Conservation (phyloP, 2,888 invertebrate genomes). For the Bursaphelenchus okinawaensis region DNA sequence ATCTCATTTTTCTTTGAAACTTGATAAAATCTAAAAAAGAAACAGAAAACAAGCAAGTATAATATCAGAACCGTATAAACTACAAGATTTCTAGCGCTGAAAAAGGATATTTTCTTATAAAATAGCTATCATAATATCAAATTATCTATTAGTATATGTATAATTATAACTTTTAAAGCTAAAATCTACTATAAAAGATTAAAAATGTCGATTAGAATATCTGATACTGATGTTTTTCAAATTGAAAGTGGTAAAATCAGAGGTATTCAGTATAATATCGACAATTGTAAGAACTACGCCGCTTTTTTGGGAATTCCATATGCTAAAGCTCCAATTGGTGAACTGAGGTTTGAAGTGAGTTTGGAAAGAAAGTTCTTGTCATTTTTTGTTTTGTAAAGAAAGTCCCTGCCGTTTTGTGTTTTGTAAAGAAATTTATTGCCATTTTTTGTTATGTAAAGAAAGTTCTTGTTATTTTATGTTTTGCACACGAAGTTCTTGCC, state of each 20-base stretch:
- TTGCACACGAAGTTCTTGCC: no score
- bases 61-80: background rate
- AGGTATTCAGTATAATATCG: slow-evolving; percentile 7
- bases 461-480: no score
- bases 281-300: slow-evolving; percentile 18
- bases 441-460: no score
- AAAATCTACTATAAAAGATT: background rate
- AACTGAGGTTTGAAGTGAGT: slow-evolving; percentile 38
- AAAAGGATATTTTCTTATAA: background rate
- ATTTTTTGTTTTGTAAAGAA: no score
- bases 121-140: background rate
- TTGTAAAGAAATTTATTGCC: no score
- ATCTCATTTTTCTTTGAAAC: background rate
- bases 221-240: background rate
- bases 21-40: background rate
- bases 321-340: slow-evolving; percentile 42
- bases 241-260: background rate
- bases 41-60: background rate
- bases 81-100: background rate
- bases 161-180: background rate
- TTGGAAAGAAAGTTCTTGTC: no score
- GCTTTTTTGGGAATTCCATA: slow-evolving; percentile 43
- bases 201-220: background rate
- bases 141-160: no score
- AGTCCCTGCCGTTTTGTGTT: no score